A percentile compares a stretch with the other conserved stretches of the same genome.
Evolutionary conservation across 2,888 invertebrate species (phyloP).

Genomic region (Nomada goodeniana): DNA sequence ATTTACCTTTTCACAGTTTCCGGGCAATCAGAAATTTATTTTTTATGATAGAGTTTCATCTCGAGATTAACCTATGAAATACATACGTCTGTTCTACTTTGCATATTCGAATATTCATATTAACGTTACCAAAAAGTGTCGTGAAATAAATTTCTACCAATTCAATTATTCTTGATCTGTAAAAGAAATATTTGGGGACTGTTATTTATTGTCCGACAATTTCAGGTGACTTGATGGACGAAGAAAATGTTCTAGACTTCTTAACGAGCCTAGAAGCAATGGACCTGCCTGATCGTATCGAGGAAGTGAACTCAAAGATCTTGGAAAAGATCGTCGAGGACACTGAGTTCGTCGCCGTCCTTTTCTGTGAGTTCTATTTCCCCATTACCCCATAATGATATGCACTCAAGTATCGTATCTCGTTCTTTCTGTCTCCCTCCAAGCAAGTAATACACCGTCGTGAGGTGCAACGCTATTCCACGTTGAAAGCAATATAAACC

Average conservation of each 20-base stretch:
- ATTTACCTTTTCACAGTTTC: neutral
- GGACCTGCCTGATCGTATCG: conserved; percentile 97
- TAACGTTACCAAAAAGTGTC: neutral
- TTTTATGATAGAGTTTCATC: neutral
- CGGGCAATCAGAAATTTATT: neutral
- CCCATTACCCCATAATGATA: conserved; percentile 3
- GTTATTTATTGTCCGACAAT: conserved; percentile 45
- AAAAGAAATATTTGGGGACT: too few relatives aligned
- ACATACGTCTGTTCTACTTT: too few relatives aligned
- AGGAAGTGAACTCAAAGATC: conserved; percentile 97
- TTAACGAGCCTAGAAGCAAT: conserved; percentile 97
- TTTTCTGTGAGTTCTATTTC: conserved; percentile 93
- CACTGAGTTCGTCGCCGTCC: conserved; percentile 95
- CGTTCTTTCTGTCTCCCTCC: conserved; percentile 16
- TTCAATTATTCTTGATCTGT: too few relatives aligned
- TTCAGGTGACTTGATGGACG: conserved; percentile 96
- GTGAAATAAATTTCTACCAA: neutral
- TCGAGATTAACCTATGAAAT: too few relatives aligned
- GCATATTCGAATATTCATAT: too few relatives aligned
- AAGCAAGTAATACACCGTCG: conserved; percentile 19
- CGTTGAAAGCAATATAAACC: conserved; percentile 1
- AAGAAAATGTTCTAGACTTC: conserved; percentile 96
- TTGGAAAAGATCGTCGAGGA: conserved; percentile 95
- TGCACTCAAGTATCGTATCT: neutral
- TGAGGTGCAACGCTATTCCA: conserved; percentile 29